A percentile compares a stretch with the other conserved stretches of the same genome.
Conservation (phyloP, 2,888 invertebrate species). For the Dichetophora obliterata region DNA sequence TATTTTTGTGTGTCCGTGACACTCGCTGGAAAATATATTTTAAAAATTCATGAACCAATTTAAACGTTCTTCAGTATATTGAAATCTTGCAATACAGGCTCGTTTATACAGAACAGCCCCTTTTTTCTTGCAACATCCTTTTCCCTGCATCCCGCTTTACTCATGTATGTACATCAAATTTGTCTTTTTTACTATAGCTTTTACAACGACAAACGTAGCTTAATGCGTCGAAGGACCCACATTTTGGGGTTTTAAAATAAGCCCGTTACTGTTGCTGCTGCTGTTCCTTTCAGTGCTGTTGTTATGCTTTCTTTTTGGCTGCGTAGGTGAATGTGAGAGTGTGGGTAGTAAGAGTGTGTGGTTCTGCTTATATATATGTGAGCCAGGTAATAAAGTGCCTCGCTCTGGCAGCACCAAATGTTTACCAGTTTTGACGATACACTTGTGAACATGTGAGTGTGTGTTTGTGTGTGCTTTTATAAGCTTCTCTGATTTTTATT, state of each 20-base stretch:
- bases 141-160: too few relatives aligned
- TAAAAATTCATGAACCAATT: too few relatives aligned
- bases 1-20: too few relatives aligned
- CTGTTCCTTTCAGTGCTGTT: background rate
- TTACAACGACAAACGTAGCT: constrained; percentile 1
- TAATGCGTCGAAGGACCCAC: background rate
- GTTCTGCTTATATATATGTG: background rate
- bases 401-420: background rate
- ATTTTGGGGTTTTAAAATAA: background rate
- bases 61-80: too few relatives aligned
- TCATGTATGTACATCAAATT: too few relatives aligned
- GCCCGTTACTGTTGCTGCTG: too few relatives aligned
- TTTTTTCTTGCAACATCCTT: too few relatives aligned
- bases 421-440: too few relatives aligned
- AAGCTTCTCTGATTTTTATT: background rate
- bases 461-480: background rate
- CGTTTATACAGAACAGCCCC: too few relatives aligned
- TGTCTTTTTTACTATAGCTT: too few relatives aligned
- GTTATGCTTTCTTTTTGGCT: background rate
- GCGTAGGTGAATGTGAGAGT: background rate
- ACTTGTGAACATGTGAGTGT: background rate
- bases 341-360: background rate
- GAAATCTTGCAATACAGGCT: too few relatives aligned
- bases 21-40: too few relatives aligned
- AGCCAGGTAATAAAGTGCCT: background rate